Base-by-base conservation (phyloP, 1,140 invertebrate species). In the Physella acuta region DNA sequence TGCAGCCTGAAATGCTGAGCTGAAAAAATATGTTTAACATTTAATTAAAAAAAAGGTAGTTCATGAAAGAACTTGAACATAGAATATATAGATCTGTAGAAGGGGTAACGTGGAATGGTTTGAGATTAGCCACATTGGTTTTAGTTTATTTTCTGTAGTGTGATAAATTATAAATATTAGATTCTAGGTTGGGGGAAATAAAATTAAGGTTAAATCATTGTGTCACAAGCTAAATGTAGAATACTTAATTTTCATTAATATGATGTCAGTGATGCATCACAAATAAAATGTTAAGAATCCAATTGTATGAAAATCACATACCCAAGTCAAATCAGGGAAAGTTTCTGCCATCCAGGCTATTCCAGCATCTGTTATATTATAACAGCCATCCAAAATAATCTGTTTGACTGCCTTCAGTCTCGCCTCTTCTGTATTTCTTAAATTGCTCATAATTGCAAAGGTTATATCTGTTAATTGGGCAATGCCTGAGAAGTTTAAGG, bases 401-500 rank as follows among this genome's bases (percentile, higher is more conserved):
- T 16, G 11, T 5, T 2, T 56, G 16, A 67, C 64, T 37, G 64
- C 17, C 1, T 67, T 53, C 24, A 67, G 26, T 3, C 52, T 51
- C 26, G 26, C n/a, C 1, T 1, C 36, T 11, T 67, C 33, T 34
- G 51, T 36, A 1, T 55, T 30, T 33, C 33, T 55, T 1, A 67
- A 34, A 4, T 56, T 49, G 51, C 17, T 28, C 36, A 67, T 24
- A 28, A 67, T 16, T 30, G 64, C 52, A 67, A 67, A 67, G 14
- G 52, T 53, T 11, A 37, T 56, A 33, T 67, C 64, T 34, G 64
- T 67, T 24, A 67, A 28, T 26, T 17, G 17, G n/a, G 52, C 30
- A n/a, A 67, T 36, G 3, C 64, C 64, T 31, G 52, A 5, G 49
- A 67, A 67, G 36, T 67, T 24, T 33, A 67, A 37, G n/a, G 52